Evolutionary conservation across 2,113 vertebrate genomes (phyloP).

Genomic region (Pleuronectes platessa): DNA sequence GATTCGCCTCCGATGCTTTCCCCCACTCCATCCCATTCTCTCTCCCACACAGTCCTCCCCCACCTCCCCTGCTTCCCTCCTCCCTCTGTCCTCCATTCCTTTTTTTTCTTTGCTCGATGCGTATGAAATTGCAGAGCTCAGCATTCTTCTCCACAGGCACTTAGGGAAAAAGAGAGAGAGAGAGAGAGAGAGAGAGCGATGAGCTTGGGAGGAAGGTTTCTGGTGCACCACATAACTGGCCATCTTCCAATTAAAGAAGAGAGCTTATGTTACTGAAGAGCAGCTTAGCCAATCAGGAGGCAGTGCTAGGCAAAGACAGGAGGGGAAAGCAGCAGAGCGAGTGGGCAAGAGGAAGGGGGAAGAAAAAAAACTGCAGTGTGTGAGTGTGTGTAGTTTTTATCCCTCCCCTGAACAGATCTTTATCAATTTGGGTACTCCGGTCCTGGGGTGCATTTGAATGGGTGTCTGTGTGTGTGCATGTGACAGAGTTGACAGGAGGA

Average conservation of each 20-base stretch:
- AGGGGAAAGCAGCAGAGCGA: conserved; percentile 71
- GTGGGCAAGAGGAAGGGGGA: conserved; percentile 70
- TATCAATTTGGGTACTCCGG: conserved; percentile 76
- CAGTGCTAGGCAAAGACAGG: conserved; percentile 72
- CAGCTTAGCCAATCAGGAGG: conserved; percentile 77
- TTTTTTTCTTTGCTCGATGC: conserved; percentile 46
- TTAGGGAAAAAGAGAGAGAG: conserved; percentile 31
- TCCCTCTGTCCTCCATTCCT: conserved; percentile 56
- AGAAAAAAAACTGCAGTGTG: conserved; percentile 76
- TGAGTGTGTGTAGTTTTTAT: conserved; percentile 77
- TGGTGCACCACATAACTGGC: conserved; percentile 75
- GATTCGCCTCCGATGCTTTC: conserved; percentile 41
- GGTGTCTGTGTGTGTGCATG: conserved; percentile 55
- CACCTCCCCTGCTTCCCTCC: conserved; percentile 15
- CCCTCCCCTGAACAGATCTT: conserved; percentile 78
- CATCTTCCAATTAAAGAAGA: conserved; percentile 80
- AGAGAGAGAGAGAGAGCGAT: conserved; percentile 34
- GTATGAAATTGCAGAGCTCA: conserved; percentile 79
- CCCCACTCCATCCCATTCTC: background rate
- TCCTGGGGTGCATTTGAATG: conserved; percentile 67
- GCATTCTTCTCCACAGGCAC: conserved; percentile 76
- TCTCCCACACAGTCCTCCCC: background rate
- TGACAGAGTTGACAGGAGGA: conserved; percentile 67
- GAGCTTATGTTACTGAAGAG: conserved; percentile 83
- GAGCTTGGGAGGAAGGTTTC: conserved; percentile 68